Percentiles rank a stretch among this genome's conserved stretches.
Evolutionary conservation across 2,113 vertebrate species (phyloP).

Genomic region (Barnardius zonarius): DNA sequence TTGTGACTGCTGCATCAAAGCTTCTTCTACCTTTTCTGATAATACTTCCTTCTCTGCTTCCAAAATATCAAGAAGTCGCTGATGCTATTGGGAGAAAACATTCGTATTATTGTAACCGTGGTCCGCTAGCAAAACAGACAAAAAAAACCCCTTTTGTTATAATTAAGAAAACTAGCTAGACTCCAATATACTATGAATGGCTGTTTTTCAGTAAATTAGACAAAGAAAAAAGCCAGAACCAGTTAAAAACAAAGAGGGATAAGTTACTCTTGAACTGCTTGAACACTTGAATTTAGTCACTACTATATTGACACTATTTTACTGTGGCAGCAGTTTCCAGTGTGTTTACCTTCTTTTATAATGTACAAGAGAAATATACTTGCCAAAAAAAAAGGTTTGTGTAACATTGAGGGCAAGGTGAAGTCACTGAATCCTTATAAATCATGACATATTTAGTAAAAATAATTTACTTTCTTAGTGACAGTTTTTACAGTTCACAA

Average conservation of each 20-base stretch:
- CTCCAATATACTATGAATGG: too few species aligned
- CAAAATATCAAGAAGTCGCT: slow-evolving; percentile 76
- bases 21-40: slow-evolving; percentile 69
- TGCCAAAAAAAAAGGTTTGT: not conserved
- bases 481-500: not conserved
- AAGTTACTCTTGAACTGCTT: too few species aligned
- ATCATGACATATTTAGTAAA: not conserved
- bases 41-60: slow-evolving; percentile 72
- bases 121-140: not conserved
- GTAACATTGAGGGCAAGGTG: not conserved
- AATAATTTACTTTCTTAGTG: not conserved
- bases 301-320: not conserved
- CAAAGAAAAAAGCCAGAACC: too few species aligned
- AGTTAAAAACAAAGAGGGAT: too few species aligned
- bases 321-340: not conserved
- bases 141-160: not conserved
- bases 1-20: slow-evolving; percentile 68
- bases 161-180: too few species aligned
- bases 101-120: not conserved
- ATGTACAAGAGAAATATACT: not conserved
- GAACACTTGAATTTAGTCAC: not conserved
- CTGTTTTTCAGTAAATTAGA: too few species aligned
- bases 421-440: not conserved
- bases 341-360: not conserved
- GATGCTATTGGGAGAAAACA: slow-evolving; percentile 70